These are phyloP conservation scores for Pogonus chalceus DNA, from an alignment of 1,140 invertebrate genomes.

Conservation along the genomic window DNA sequence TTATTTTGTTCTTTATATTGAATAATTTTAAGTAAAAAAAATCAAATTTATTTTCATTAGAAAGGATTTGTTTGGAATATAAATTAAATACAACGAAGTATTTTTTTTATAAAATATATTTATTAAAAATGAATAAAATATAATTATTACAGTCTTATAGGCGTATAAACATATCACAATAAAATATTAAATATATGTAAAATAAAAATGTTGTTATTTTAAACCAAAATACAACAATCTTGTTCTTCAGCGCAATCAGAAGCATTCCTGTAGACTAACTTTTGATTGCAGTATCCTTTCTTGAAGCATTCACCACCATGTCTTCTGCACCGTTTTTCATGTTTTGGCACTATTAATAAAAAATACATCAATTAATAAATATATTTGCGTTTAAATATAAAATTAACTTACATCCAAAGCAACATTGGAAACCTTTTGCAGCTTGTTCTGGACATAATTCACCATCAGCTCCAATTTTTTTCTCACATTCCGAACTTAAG, in stretches of 20 bases:
- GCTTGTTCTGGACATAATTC: neutral
- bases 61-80: too few relatives aligned
- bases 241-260: neutral
- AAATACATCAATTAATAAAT: neutral
- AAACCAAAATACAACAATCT: conserved; percentile 1
- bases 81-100: too few relatives aligned
- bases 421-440: neutral
- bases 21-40: too few relatives aligned
- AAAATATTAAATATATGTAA: too few relatives aligned
- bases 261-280: neutral
- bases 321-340: neutral
- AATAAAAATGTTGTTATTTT: too few relatives aligned
- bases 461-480: neutral
- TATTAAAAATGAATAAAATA: too few relatives aligned
- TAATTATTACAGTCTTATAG: too few relatives aligned
- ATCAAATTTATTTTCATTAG: too few relatives aligned
- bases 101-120: too few relatives aligned
- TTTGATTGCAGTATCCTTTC: neutral
- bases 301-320: neutral
- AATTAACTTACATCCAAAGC: neutral
- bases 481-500: neutral
- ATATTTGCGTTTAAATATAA: neutral
- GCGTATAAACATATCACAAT: too few relatives aligned
- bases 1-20: too few relatives aligned
- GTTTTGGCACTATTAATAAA: neutral